A percentile compares a stretch with the other conserved stretches of the same genome.
phyloP scores from a whole-genome alignment of 2,797 vertebrate genomes.

The Sebastiscus tertius region DNA sequence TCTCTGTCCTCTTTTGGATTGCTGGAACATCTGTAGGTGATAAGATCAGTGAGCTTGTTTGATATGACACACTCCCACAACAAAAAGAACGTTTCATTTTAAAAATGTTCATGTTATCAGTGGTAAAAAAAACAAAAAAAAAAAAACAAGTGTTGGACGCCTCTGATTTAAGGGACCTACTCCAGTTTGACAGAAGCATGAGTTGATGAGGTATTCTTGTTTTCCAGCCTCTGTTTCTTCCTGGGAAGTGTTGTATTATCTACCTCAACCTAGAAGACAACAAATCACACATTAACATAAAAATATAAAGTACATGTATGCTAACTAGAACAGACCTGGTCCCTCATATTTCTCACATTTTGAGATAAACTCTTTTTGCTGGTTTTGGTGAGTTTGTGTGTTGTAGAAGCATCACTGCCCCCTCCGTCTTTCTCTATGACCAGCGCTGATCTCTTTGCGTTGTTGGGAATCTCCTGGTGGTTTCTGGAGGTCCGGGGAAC shows the following conservation, averaged over 20 bases:
- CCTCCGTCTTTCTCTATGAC: constrained; percentile 62
- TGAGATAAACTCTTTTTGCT: constrained; percentile 78
- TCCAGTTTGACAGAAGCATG: constrained; percentile 77
- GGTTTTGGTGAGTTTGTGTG: constrained; percentile 60
- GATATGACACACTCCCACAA: neutral
- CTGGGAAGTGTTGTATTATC: constrained; percentile 73
- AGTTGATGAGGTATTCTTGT: constrained; percentile 76
- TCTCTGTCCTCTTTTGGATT: constrained; percentile 69
- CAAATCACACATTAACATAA: constrained; percentile 11
- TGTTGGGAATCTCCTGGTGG: constrained; percentile 29
- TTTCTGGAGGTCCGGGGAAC: constrained; percentile 78
- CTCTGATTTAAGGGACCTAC: constrained; percentile 80
- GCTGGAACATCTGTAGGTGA: constrained; percentile 53
- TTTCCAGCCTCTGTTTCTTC: constrained; percentile 88
- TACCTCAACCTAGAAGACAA: constrained; percentile 78
- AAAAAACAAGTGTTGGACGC: neutral
- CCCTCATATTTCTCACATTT: constrained; percentile 47
- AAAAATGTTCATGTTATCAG: neutral
- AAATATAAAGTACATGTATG: neutral
- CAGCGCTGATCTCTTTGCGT: constrained; percentile 69
- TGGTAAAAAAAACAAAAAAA: neutral
- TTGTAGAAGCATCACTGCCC: constrained; percentile 1
- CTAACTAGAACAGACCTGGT: neutral
- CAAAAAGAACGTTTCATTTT: neutral
- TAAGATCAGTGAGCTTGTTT: constrained; percentile 1